Conservation (phyloP, 1,140 invertebrate species). For the Conopomorpha cramerella region DNA sequence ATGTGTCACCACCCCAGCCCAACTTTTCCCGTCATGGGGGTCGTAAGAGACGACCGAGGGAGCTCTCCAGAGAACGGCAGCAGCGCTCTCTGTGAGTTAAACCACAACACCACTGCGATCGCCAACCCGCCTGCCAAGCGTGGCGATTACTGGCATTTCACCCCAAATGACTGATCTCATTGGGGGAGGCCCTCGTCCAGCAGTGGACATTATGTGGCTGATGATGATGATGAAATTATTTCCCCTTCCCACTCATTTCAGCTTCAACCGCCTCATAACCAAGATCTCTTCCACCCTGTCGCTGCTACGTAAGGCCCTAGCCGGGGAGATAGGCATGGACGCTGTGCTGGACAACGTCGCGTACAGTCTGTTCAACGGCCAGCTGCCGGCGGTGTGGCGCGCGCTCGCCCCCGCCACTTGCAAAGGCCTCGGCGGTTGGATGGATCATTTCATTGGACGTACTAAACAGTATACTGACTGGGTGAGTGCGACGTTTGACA, state of each 20-base stretch:
- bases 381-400: conserved; percentile 81
- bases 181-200: no score
- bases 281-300: conserved; percentile 73
- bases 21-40: no score
- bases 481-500: no score
- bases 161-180: no score
- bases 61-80: no score
- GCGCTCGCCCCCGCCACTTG: conserved; percentile 81
- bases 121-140: no score
- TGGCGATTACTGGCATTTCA: no score
- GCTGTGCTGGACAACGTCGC: conserved; percentile 80
- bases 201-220: no score
- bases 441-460: conserved; percentile 77
- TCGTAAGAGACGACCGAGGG: no score
- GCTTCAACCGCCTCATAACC: conserved; percentile 78
- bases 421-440: conserved; percentile 85
- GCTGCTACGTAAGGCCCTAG: conserved; percentile 78
- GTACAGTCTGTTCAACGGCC: conserved; percentile 80
- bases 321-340: conserved; percentile 91
- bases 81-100: no score
- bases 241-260: conserved; percentile 7
- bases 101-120: no score
- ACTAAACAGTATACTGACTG: conserved; percentile 73
- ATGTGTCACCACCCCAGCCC: no score
- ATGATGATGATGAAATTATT: neutral